Conservation (phyloP, 2,888 invertebrate species). For the Cephus pygmeus region DNA sequence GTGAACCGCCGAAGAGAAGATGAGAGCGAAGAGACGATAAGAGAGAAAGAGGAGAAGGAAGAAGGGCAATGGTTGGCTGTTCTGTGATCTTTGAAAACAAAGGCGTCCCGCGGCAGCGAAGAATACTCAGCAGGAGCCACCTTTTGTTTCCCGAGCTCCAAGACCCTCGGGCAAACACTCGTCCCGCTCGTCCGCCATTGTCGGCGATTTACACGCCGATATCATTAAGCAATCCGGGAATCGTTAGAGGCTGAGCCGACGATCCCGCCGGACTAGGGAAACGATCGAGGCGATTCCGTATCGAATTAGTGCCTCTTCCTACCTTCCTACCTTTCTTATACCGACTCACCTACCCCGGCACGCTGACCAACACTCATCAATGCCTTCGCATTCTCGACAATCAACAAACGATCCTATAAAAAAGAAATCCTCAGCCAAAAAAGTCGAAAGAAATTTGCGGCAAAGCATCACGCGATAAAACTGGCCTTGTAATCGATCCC, state of each 20-base stretch:
- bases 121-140: constrained; percentile 35
- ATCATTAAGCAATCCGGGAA: constrained; percentile 44
- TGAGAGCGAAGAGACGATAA: neutral
- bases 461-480: neutral
- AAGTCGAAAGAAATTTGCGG: neutral
- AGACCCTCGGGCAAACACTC: constrained; percentile 34
- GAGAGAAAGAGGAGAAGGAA: neutral
- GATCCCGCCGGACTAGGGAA: neutral
- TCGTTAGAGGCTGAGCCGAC: constrained; percentile 24
- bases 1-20: neutral
- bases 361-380: neutral
- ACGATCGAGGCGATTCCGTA: neutral
- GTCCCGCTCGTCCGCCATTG: constrained; percentile 26
- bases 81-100: constrained; percentile 5
- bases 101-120: constrained; percentile 20
- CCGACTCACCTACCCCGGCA: too few relatives aligned
- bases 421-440: neutral
- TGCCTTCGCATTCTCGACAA: neutral
- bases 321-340: neutral
- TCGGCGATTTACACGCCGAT: constrained; percentile 44
- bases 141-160: constrained; percentile 37
- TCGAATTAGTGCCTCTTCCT: neutral
- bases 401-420: neutral
- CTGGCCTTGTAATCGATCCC: neutral
- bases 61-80: neutral